Evolutionary conservation across 1,140 invertebrate genomes (phyloP).

Genomic region (Phymorhynchus buccinoides): DNA sequence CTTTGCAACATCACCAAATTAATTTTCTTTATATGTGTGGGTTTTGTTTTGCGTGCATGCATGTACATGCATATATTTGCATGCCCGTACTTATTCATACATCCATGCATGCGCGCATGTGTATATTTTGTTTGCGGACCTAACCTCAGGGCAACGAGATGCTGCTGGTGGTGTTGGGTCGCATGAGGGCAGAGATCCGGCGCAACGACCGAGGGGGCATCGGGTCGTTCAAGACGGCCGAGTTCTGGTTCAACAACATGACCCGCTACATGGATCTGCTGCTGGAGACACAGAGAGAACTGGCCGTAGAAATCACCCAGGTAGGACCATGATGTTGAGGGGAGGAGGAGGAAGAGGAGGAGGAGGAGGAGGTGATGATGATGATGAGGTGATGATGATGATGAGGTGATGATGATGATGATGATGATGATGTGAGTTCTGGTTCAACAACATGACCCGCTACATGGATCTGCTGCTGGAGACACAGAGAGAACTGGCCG

Average conservation of each 20-base stretch:
- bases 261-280: slow-evolving; percentile 46
- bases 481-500: slow-evolving; percentile 43
- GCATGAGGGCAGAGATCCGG: slow-evolving; percentile 46
- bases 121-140: no score
- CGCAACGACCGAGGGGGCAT: slow-evolving; percentile 39
- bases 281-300: slow-evolving; percentile 44
- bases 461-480: slow-evolving; percentile 49
- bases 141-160: slow-evolving; percentile 39
- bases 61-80: no score
- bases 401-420: no score
- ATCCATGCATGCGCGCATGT: neutral
- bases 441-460: slow-evolving; percentile 47
- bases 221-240: slow-evolving; percentile 44
- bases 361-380: neutral
- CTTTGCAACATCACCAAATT: no score
- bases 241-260: slow-evolving; percentile 49
- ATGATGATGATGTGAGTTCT: no score
- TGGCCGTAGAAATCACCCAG: slow-evolving; percentile 44
- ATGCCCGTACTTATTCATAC: no score
- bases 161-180: slow-evolving; percentile 33
- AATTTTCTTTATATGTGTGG: neutral
- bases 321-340: neutral
- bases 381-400: no score
- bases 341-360: no score
- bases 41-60: neutral